Conservation (phyloP, 1,140 invertebrate genomes). For the Drosophila kohkoa region DNA sequence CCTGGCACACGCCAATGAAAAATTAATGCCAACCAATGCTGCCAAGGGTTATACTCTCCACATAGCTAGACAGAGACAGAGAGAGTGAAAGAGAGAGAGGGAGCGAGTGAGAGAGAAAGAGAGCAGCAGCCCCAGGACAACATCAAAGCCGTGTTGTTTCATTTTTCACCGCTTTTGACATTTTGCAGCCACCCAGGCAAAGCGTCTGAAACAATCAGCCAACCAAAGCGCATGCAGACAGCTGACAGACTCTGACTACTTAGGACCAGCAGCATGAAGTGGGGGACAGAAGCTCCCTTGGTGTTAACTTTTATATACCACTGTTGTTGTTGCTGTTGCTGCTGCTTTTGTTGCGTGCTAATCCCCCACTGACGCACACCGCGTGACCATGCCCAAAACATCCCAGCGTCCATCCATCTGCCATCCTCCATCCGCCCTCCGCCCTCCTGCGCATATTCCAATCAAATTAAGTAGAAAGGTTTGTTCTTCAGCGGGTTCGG, state of each 20-base stretch:
- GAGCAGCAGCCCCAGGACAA: conserved; percentile 51
- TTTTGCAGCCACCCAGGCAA: conserved; percentile 70
- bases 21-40: conserved; percentile 69
- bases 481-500: conserved; percentile 23
- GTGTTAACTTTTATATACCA: conserved; percentile 43
- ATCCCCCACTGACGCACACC: conserved; percentile 59
- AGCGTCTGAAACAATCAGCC: conserved; percentile 77
- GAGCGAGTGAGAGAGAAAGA: conserved; percentile 5
- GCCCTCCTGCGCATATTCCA: conserved; percentile 70
- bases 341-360: conserved; percentile 42
- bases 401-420: conserved; percentile 10
- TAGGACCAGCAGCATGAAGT: neutral
- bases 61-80: no score
- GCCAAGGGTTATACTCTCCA: conserved; percentile 29
- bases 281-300: neutral
- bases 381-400: conserved; percentile 44
- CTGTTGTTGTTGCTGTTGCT: conserved; percentile 24
- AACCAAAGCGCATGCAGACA: conserved; percentile 73
- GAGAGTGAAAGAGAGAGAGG: neutral
- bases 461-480: conserved; percentile 81
- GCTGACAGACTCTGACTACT: conserved; percentile 53
- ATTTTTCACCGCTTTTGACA: conserved; percentile 83
- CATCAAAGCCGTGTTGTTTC: conserved; percentile 73
- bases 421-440: conserved; percentile 24
- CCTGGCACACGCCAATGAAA: conserved; percentile 77